phyloP scores from a whole-genome alignment of 2,113 vertebrate species.

The Psammodynastes pulverulentus region DNA sequence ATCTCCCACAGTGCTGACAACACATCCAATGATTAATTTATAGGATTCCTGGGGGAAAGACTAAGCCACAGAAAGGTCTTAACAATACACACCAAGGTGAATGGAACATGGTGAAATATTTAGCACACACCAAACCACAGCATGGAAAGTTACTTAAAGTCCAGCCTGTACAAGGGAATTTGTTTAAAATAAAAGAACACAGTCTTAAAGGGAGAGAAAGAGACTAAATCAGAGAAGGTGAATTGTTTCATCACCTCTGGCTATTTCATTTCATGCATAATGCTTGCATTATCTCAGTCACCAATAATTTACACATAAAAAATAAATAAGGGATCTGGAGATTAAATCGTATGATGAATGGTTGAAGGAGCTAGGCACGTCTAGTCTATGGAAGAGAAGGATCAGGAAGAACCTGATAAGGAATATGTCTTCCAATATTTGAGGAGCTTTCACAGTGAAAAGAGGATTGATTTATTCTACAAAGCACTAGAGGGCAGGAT shows the following conservation, averaged over 20 bases:
- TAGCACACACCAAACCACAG: constrained; percentile 30
- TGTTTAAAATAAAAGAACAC: not conserved
- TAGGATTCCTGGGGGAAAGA: constrained; percentile 36
- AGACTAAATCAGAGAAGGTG: not conserved
- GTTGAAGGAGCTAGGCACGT: too few relatives aligned
- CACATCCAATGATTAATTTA: constrained; percentile 43
- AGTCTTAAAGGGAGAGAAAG: not conserved
- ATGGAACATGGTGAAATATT: constrained; percentile 46
- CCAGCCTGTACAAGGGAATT: not conserved
- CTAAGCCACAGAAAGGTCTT: constrained; percentile 28
- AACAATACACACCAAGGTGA: constrained; percentile 22
- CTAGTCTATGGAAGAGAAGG: too few relatives aligned
- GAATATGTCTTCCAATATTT: too few relatives aligned
- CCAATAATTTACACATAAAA: not conserved
- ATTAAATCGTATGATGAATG: too few relatives aligned
- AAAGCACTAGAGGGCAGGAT: not conserved
- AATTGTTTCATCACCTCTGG: not conserved
- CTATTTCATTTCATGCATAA: not conserved
- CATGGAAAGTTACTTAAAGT: constrained; percentile 1
- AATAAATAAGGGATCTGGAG: too few relatives aligned
- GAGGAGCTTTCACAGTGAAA: too few relatives aligned
- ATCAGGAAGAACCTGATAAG: too few relatives aligned
- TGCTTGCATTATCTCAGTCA: not conserved
- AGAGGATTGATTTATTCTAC: not conserved
- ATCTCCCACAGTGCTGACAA: constrained; percentile 4